Conservation (phyloP, 2,888 invertebrate genomes). For the Plagiodera versicolora region DNA sequence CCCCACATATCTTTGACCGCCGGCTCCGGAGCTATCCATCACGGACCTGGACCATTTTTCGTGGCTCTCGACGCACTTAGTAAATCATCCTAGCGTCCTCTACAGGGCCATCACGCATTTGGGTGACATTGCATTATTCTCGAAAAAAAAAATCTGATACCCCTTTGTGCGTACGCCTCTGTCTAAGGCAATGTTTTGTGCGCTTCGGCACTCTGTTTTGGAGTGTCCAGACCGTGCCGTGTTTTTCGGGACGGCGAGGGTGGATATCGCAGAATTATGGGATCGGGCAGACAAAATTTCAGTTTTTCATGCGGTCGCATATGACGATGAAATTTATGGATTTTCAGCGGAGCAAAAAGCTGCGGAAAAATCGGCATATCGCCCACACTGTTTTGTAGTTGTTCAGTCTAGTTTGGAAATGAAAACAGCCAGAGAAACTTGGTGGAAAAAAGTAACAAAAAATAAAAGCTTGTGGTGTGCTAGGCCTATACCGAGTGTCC, state of each 20-base stretch:
- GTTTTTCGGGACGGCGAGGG: not conserved
- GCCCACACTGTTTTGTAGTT: too few relatives aligned
- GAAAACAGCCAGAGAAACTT: too few relatives aligned
- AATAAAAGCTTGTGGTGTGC: not conserved
- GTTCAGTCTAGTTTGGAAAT: too few relatives aligned
- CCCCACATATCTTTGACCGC: slow-evolving; percentile 26
- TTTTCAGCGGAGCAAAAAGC: too few relatives aligned
- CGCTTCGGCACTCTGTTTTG: not conserved
- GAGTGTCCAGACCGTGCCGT: not conserved
- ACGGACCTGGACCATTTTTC: slow-evolving; percentile 29
- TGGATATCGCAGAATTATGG: not conserved
- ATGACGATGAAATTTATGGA: too few relatives aligned
- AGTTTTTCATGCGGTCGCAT: not conserved
- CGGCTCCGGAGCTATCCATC: slow-evolving; percentile 27
- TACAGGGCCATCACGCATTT: too few relatives aligned
- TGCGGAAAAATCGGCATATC: too few relatives aligned
- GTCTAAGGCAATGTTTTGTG: too few relatives aligned
- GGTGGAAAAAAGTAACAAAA: too few relatives aligned
- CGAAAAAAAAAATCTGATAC: too few relatives aligned
- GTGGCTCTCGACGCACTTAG: slow-evolving; percentile 33
- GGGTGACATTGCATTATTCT: too few relatives aligned
- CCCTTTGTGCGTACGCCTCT: too few relatives aligned
- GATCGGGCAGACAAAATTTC: not conserved
- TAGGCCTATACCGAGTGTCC: not conserved
- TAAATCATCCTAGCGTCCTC: slow-evolving; percentile 39